A percentile compares a stretch with the other conserved stretches of the same genome.
Conservation (phyloP, 2,113 vertebrate species). For the Xenus cinereus region DNA sequence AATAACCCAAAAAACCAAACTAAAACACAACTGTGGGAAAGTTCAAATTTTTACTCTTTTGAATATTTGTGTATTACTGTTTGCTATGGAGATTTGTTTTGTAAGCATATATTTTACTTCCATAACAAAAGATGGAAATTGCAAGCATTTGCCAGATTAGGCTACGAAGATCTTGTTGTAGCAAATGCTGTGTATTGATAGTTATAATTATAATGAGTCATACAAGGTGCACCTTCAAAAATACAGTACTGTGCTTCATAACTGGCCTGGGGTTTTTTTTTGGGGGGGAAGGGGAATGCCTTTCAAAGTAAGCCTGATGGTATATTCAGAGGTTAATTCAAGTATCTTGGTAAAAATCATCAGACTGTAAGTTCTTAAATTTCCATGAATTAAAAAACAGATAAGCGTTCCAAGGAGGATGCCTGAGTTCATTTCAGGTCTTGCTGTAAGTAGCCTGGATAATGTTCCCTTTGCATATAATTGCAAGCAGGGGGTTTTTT, state of each 20-base stretch:
- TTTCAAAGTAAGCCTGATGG: not conserved
- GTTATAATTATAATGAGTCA: not conserved
- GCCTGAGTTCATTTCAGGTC: conserved; percentile 69
- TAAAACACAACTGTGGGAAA: not conserved
- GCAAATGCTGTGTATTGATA: not conserved
- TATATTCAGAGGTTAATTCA: not conserved
- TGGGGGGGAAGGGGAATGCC: too few relatives aligned
- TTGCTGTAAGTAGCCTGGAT: conserved; percentile 64
- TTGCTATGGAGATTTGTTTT: not conserved
- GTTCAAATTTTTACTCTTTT: not conserved
- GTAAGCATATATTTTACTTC: not conserved
- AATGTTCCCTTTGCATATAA: conserved; percentile 63
- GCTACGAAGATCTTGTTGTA: not conserved
- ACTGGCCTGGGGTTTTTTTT: not conserved
- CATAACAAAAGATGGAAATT: not conserved
- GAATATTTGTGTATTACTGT: not conserved
- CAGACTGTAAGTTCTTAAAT: not conserved
- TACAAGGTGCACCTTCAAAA: not conserved
- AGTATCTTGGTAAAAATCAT: not conserved
- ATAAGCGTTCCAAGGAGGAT: not conserved
- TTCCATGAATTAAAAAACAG: conserved; percentile 21
- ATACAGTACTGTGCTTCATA: not conserved
- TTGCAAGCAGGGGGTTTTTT: conserved; percentile 62
- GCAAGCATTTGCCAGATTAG: not conserved
- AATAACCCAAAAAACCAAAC: not conserved